These are phyloP conservation scores for Vesta saturnalis DNA, from an alignment of 2,888 invertebrate species.

Conservation along the genomic window DNA sequence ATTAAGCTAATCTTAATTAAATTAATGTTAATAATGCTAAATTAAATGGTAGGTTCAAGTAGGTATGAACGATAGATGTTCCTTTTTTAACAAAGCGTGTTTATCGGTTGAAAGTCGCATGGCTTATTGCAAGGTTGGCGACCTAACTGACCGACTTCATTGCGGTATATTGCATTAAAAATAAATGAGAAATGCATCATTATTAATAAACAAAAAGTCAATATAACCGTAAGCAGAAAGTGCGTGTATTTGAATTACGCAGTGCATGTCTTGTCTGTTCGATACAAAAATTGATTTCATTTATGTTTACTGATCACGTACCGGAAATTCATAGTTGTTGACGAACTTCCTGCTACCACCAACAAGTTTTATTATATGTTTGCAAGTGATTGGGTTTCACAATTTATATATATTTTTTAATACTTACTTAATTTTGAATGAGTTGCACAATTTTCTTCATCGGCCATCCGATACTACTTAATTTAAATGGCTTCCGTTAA, in stretches of 20 bases:
- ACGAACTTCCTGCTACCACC: slow-evolving; percentile 11
- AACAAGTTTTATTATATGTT: neutral
- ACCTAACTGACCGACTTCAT: slow-evolving; percentile 25
- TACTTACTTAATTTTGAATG: too few relatives aligned
- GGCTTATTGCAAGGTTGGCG: slow-evolving; percentile 23
- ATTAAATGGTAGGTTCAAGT: neutral
- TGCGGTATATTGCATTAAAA: slow-evolving; percentile 21
- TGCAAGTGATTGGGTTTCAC: neutral
- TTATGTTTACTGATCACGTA: slow-evolving; percentile 18
- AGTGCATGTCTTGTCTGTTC: slow-evolving; percentile 22
- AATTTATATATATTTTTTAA: too few relatives aligned
- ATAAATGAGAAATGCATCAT: slow-evolving; percentile 29
- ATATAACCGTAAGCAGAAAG: slow-evolving; percentile 24
- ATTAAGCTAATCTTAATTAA: too few relatives aligned
- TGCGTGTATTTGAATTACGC: slow-evolving; percentile 26
- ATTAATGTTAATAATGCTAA: too few relatives aligned
- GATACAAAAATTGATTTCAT: slow-evolving; percentile 20
- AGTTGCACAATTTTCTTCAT: too few relatives aligned
- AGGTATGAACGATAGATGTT: neutral
- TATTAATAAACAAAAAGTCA: slow-evolving; percentile 30
- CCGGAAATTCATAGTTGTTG: slow-evolving; percentile 18
- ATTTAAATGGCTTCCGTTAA: too few relatives aligned
- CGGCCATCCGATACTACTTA: too few relatives aligned
- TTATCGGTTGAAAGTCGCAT: slow-evolving; percentile 14
- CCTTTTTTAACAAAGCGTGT: neutral